These are phyloP conservation scores for Drosophila eugracilis DNA, from an alignment of 1,140 invertebrate species.

Conservation along the genomic window DNA sequence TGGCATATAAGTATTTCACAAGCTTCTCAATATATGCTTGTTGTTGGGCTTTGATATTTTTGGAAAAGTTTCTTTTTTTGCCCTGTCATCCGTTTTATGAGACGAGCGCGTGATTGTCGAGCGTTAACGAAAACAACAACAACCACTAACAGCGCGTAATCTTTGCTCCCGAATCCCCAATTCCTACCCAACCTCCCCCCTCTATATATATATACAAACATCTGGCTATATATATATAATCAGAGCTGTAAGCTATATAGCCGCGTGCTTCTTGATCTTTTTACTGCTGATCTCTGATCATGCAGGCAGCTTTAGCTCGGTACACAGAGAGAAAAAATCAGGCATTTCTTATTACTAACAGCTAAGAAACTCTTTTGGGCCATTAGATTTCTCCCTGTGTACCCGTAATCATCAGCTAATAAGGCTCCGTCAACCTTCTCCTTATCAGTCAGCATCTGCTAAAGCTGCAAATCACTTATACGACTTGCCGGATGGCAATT, in stretches of 20 bases:
- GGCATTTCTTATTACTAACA: too few relatives aligned
- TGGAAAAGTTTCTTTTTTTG: constrained; percentile 47
- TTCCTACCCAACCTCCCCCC: constrained; percentile 2
- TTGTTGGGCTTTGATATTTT: constrained; percentile 58
- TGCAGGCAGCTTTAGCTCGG: not conserved
- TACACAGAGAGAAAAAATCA: constrained; percentile 1
- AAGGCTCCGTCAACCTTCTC: constrained; percentile 1
- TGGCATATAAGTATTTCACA: constrained; percentile 11
- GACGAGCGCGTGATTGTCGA: constrained; percentile 63
- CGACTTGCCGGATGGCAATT: constrained; percentile 33
- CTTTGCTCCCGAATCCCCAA: constrained; percentile 28
- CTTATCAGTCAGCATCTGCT: constrained; percentile 58
- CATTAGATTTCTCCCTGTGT: constrained; percentile 4
- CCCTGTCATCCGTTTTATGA: constrained; percentile 49
- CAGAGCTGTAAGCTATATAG: constrained; percentile 3
- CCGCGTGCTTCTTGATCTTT: constrained; percentile 11
- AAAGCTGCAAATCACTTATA: constrained; percentile 34
- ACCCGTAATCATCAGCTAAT: constrained; percentile 11
- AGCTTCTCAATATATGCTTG: constrained; percentile 36
- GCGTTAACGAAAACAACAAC: constrained; percentile 28
- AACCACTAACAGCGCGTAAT: constrained; percentile 23
- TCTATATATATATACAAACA: not conserved
- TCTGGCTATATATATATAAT: not conserved
- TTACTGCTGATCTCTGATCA: constrained; percentile 10
- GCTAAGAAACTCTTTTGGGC: too few relatives aligned